Base-by-base conservation (phyloP, 2,888 invertebrate genomes). In the Melinaea menophilus region DNA sequence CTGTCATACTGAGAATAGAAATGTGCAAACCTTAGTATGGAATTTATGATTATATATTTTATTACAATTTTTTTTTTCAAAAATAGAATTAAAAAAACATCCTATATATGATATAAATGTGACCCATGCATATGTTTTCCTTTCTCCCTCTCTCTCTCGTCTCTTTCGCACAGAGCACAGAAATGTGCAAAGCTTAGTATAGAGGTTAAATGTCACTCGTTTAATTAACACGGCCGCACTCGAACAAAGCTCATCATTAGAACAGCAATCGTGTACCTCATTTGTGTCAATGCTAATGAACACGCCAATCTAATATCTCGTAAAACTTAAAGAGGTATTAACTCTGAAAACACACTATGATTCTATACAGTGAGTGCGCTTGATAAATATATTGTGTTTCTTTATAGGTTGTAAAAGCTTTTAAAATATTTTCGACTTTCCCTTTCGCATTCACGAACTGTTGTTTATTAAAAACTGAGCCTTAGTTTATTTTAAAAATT, bases 271-370 rank as follows among this genome's bases (percentile, higher is more conserved):
- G 68, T 70, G 71, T 70, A 66, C 65, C 68, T 71, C 69, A 79
- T 78, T 78, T 79, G 77, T 79, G 84, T 80, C 79, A 79, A 82
- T 82, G 81, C 77, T 86, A 86, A 86, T 86, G 84, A 82, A 78
- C 76, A 77, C 74, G 79, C 79, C 79, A 80, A 80, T 81, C 80
- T 79, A 62, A 70, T 72, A 75, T 78, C 76, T 82, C 79, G 73
- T 79, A 79, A 79, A 80, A 76, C 75, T 74, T 71, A 54, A 55
- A 61, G 65, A 67, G 58, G 58, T 47, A 55, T 62, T 34, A 58
- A 55, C 54, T 60, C 58, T 56, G 56, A 55, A 51, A 57, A 55
- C 57, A 41, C 51, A 31, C 31, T 51, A 11, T 51, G 51, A 51
- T 51, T 51, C 11, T n/a, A 31, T 51, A 51, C 3, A n/a, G 31